Percentiles rank a stretch among this genome's conserved stretches.
Conservation (phyloP, 2,113 vertebrate genomes). For the Gymnobelideus leadbeateri region DNA sequence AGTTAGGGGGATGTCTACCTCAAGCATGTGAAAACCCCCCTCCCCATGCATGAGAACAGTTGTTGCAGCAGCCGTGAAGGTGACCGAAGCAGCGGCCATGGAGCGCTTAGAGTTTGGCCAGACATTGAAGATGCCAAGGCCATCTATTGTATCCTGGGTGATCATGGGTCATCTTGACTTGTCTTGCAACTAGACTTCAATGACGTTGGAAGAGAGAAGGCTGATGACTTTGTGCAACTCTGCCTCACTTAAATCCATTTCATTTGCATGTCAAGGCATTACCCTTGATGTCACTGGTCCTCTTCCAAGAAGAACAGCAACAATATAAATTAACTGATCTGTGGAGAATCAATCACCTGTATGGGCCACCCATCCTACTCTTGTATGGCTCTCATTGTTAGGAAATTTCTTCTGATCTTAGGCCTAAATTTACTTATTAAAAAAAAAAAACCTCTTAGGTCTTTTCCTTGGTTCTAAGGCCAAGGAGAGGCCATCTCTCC, state of each 20-base stretch:
- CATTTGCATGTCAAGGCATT: neutral
- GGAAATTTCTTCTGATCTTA: neutral
- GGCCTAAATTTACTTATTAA: neutral
- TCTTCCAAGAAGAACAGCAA: neutral
- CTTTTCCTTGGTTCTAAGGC: neutral
- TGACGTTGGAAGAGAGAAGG: neutral
- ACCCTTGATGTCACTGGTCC: neutral
- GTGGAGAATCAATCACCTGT: neutral
- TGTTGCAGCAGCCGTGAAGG: neutral
- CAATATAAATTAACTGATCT: neutral
- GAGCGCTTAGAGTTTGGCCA: neutral
- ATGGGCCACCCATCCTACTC: neutral
- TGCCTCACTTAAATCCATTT: neutral
- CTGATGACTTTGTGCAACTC: neutral
- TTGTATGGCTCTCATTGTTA: neutral
- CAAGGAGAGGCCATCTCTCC: neutral
- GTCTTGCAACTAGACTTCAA: neutral
- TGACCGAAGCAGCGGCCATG: no score
- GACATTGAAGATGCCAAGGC: neutral
- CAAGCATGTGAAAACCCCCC: neutral
- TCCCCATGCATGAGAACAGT: neutral
- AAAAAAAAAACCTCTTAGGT: neutral
- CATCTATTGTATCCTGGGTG: neutral
- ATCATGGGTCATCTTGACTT: neutral
- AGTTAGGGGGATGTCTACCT: neutral